Base-by-base conservation (phyloP, 2,113 vertebrate species). In the Pteronura brasiliensis region DNA sequence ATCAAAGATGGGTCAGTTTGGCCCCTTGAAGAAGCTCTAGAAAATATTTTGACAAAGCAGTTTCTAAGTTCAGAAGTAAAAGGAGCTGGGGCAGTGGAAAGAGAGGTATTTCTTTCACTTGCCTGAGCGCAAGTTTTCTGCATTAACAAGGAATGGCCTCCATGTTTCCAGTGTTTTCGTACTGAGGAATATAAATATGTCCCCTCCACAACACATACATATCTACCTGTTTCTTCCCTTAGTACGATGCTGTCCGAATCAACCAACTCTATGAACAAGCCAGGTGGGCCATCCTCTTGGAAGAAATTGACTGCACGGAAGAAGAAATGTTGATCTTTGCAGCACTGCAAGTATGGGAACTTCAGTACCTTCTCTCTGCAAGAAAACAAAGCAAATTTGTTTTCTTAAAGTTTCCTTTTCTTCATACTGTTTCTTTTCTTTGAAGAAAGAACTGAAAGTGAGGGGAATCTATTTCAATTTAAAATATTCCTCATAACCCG, bases 251-350 rank as follows among this genome's bases (percentile, higher is more conserved):
- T 0, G 99, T 99, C 84, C 98, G 99, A 84, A 99, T 99, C 98
- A 99, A 99, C 47, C 99, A 99, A 93, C 98, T 99, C 23, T 99
- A 99, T 1, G 99, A 99, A 87, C 99, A 99, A 98, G 99, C 99
- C 2, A 99, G 99, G 27, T 99, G 99, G 99, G 97, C 99, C 97
- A 99, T 99, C 98, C 98, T 99, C 69, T 93, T 99, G 94, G 99
- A 99, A 98, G 99, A 99, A 96, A 99, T 99, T 0, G 99, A 99
- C 72, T 99, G 99, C 98, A 99, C 99, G 0, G 99, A 99, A 61
- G 99, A 99, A 87, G 99, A 99, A 96, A 99, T 99, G 99, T 96
- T 99, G 93, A 99, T 99, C 99, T 99, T 99, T 6, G 99, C 99
- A 13, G 99, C 99, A 0, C 96, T 99, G 18, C 99, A 99, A 99